These are phyloP conservation scores for Aythya baeri DNA, from an alignment of 2,113 vertebrate species.

Conservation along the genomic window DNA sequence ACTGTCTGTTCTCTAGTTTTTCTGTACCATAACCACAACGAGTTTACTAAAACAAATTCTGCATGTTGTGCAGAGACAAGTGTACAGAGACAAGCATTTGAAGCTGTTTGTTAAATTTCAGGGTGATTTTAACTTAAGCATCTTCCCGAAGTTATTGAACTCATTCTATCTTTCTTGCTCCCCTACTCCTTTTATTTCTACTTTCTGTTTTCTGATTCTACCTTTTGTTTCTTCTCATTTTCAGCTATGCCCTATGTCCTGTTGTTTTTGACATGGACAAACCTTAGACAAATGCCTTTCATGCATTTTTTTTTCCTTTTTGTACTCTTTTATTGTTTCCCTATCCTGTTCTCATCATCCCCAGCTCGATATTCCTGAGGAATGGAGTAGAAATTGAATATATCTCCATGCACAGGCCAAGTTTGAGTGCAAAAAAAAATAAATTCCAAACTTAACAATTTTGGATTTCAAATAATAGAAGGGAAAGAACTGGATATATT, in stretches of 20 bases:
- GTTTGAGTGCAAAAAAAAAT: not conserved
- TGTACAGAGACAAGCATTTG: not conserved
- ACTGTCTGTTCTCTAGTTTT: not conserved
- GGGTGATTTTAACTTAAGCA: not conserved
- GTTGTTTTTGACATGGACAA: not conserved
- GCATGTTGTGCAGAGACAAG: not conserved
- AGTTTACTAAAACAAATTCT: not conserved
- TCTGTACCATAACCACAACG: not conserved
- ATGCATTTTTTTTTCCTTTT: not conserved
- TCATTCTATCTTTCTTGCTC: not conserved
- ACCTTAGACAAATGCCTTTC: not conserved
- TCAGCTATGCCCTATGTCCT: not conserved
- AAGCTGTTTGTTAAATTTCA: not conserved
- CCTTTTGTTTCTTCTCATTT: not conserved
- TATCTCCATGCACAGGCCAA: not conserved
- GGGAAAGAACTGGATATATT: not conserved
- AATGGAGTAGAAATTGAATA: not conserved
- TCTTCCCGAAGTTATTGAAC: not conserved
- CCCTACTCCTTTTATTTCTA: not conserved
- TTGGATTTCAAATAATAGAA: not conserved
- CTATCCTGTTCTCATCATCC: not conserved
- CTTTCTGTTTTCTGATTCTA: not conserved
- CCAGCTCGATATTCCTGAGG: not conserved
- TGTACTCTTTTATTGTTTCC: not conserved
- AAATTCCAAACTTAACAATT: not conserved